Evolutionary conservation across 1,140 invertebrate species (phyloP).

Genomic region (Zaprionus ghesquierei): DNA sequence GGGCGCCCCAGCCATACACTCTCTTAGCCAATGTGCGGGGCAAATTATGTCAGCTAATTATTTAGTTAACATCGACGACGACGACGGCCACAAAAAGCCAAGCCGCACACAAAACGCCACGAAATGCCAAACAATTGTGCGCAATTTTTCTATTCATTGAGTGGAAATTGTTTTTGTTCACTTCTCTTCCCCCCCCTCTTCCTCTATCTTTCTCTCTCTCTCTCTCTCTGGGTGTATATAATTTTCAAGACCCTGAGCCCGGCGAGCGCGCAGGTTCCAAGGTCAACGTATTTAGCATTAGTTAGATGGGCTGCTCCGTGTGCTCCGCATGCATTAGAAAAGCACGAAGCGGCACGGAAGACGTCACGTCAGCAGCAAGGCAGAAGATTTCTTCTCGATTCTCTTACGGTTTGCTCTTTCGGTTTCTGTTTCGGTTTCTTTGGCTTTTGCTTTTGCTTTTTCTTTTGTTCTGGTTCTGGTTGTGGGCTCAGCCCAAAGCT

Average conservation of each 20-base stretch:
- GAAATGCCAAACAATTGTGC: constrained; percentile 65
- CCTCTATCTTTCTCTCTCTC: background rate
- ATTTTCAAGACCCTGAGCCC: constrained; percentile 79
- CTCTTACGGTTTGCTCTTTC: constrained; percentile 3
- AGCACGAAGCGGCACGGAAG: constrained; percentile 76
- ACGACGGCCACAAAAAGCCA: constrained; percentile 18
- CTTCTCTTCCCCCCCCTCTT: constrained; percentile 1
- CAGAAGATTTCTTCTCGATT: constrained; percentile 34
- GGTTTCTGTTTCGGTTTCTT: constrained; percentile 13
- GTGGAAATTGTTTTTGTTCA: constrained; percentile 69
- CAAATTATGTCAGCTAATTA: constrained; percentile 79
- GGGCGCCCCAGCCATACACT: constrained; percentile 49
- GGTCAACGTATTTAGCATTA: constrained; percentile 77
- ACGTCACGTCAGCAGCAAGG: constrained; percentile 55
- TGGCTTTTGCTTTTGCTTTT: constrained; percentile 15
- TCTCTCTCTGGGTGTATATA: constrained; percentile 34
- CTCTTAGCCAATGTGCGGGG: constrained; percentile 51
- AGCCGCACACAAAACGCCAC: constrained; percentile 18
- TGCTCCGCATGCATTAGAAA: constrained; percentile 67
- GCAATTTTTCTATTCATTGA: constrained; percentile 81
- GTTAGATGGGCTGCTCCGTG: constrained; percentile 38
- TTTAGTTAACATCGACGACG: constrained; percentile 71
- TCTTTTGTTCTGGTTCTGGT: constrained; percentile 55
- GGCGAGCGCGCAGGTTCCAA: constrained; percentile 59
- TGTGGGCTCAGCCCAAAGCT: constrained; percentile 18